Conservation (phyloP, 2,888 invertebrate species). For the Drosophila ochracea region DNA sequence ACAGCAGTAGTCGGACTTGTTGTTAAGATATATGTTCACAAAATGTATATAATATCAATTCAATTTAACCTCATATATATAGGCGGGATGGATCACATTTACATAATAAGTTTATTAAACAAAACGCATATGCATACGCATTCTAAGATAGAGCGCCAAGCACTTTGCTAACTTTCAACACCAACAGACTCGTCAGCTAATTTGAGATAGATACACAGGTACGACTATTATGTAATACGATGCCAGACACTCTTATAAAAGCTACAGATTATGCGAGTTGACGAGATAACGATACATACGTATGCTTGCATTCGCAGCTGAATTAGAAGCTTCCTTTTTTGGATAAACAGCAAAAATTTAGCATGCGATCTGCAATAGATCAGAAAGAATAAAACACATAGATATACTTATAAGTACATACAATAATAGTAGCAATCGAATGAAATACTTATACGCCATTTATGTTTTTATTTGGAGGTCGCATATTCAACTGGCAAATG, state of each 20-base stretch:
- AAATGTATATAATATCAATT: background rate
- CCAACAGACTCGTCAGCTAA: conserved; percentile 6
- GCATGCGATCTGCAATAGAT: conserved; percentile 72
- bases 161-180: background rate
- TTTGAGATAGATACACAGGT: conserved; percentile 10
- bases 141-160: background rate
- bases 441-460: background rate
- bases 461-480: background rate
- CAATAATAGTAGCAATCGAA: conserved; percentile 1
- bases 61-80: background rate
- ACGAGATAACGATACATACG: conserved; percentile 45
- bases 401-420: conserved; percentile 8
- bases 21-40: background rate
- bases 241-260: conserved; percentile 18
- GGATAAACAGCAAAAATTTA: conserved; percentile 64
- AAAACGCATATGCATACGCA: background rate
- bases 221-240: conserved; percentile 3
- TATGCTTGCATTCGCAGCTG: conserved; percentile 27
- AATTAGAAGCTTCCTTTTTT: conserved; percentile 40
- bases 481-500: background rate
- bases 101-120: background rate
- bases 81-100: background rate
- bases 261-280: conserved; percentile 8
- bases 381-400: conserved; percentile 40
- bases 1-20: background rate